Evolutionary conservation across 2,113 vertebrate genomes (phyloP).

Genomic region (Eptatretus burgeri): DNA sequence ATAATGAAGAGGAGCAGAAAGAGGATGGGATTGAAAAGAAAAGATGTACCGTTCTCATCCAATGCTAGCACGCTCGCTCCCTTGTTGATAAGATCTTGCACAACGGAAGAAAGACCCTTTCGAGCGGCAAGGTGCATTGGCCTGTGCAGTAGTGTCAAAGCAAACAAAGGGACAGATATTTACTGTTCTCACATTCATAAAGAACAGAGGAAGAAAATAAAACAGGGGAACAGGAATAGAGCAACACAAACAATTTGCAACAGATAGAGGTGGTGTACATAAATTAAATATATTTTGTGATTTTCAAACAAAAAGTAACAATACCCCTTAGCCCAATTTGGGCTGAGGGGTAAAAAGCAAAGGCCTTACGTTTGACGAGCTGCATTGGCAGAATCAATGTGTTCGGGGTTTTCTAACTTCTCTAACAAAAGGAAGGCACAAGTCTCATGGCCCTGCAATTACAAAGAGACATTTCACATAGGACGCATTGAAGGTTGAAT

Average conservation of each 20-base stretch:
- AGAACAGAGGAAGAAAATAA: background rate
- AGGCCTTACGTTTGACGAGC: conserved; percentile 64
- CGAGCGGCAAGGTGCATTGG: conserved; percentile 85
- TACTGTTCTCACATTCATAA: background rate
- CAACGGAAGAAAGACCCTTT: conserved; percentile 64
- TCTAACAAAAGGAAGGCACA: conserved; percentile 82
- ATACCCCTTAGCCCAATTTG: no score
- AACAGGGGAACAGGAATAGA: no score
- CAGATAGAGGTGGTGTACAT: no score
- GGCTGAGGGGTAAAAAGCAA: no score
- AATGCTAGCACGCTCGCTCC: conserved; percentile 81
- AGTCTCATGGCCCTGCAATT: conserved; percentile 72
- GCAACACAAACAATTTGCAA: no score
- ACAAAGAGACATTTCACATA: no score
- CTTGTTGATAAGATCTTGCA: conserved; percentile 69
- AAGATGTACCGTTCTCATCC: conserved; percentile 56
- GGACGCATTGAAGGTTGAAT: no score
- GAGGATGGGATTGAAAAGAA: background rate
- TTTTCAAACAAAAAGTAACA: no score
- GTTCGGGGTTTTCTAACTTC: conserved; percentile 55
- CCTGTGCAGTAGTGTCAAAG: conserved; percentile 18
- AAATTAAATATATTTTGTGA: no score
- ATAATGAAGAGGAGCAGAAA: background rate
- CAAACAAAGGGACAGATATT: background rate
- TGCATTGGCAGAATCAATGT: conserved; percentile 75